Percentiles rank a stretch among this genome's conserved stretches.
phyloP scores from a whole-genome alignment of 1,140 invertebrate species.

The Drosophila equinoxialis region DNA sequence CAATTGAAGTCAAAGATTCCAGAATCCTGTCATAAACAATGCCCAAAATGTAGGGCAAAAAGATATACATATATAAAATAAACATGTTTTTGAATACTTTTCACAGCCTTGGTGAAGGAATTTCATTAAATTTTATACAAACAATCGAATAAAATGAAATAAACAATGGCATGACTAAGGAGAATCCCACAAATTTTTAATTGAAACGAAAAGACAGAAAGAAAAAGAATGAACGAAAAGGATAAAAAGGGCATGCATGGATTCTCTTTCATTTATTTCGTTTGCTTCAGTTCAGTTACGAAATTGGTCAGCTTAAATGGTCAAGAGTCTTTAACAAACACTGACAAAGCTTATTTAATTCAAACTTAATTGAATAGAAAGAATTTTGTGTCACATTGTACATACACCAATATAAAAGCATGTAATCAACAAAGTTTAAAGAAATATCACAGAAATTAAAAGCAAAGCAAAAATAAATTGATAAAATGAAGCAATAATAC shows the following conservation, averaged over 20 bases:
- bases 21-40: conserved; percentile 19
- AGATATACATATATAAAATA: not conserved
- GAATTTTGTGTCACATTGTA: not conserved
- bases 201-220: conserved; percentile 47
- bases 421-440: not conserved
- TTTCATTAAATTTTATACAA: conserved; percentile 58
- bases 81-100: conserved; percentile 29
- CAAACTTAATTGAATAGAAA: conserved; percentile 12
- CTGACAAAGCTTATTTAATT: conserved; percentile 8
- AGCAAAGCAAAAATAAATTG: too few species aligned
- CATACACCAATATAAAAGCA: not conserved
- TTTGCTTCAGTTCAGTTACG: conserved; percentile 52
- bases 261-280: conserved; percentile 38
- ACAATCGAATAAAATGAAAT: conserved; percentile 28
- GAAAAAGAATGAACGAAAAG: not conserved
- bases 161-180: conserved; percentile 41
- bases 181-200: conserved; percentile 61
- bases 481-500: too few species aligned
- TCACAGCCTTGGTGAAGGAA: conserved; percentile 45
- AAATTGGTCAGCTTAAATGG: conserved; percentile 59
- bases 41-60: conserved; percentile 4
- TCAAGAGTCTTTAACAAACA: conserved; percentile 29
- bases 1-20: conserved; percentile 39
- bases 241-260: conserved; percentile 14
- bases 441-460: not conserved